These are phyloP conservation scores for Rhynchotus rufescens DNA, from an alignment of 2,797 vertebrate genomes.

Conservation along the genomic window DNA sequence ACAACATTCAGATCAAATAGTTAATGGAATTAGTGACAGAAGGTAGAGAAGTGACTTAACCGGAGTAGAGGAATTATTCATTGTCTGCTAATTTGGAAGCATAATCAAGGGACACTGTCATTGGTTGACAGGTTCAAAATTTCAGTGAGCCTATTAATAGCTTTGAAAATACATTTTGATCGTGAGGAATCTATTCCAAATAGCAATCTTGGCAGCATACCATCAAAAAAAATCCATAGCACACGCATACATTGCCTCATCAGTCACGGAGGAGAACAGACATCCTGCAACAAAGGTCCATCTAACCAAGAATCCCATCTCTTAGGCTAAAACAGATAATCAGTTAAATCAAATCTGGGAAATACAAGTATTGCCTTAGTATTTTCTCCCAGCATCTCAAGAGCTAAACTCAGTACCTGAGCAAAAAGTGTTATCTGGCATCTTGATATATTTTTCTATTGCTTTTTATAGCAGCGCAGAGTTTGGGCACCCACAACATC, in stretches of 20 bases:
- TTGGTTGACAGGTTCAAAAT: conserved; percentile 61
- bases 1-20: conserved; percentile 12
- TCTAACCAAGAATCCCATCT: neutral
- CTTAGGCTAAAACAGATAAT: neutral
- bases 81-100: conserved; percentile 63
- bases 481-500: neutral
- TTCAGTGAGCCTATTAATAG: conserved; percentile 52
- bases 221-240: neutral
- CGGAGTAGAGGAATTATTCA: conserved; percentile 57
- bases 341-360: neutral
- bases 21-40: conserved; percentile 40
- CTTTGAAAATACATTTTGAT: conserved; percentile 31
- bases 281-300: neutral
- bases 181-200: conserved; percentile 22
- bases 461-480: neutral
- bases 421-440: neutral
- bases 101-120: conserved; percentile 62
- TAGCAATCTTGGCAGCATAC: neutral
- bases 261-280: neutral
- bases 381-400: neutral
- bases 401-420: neutral
- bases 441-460: neutral
- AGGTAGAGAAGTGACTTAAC: conserved; percentile 55
- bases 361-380: neutral
- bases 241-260: neutral